phyloP scores from a whole-genome alignment of 2,888 invertebrate genomes.

The Sinohyriopsis cumingii region DNA sequence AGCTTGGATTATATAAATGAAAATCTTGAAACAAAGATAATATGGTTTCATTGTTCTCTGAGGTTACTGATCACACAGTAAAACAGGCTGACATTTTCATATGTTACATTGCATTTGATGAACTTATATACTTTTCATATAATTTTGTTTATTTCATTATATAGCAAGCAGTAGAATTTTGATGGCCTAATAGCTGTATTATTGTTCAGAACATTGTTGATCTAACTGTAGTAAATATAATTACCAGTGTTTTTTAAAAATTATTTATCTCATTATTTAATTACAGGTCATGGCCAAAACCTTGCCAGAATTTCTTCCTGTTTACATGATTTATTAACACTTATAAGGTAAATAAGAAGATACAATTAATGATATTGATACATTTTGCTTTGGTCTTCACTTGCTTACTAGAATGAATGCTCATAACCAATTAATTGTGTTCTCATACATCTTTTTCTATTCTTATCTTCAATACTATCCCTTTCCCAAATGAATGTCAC shows the following conservation, averaged over 20 bases:
- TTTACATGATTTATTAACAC: conserved; percentile 39
- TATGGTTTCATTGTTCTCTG: too few relatives aligned
- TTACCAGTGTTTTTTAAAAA: not conserved
- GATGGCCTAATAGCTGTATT: not conserved
- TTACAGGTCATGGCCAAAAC: conserved; percentile 39
- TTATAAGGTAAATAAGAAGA: conserved; percentile 43
- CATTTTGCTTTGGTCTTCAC: not conserved
- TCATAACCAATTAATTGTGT: too few relatives aligned
- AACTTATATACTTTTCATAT: not conserved
- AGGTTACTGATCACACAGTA: too few relatives aligned
- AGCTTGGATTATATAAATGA: too few relatives aligned
- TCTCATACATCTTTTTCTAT: too few relatives aligned
- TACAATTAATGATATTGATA: not conserved
- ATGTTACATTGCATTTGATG: too few relatives aligned
- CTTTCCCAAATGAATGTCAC: too few relatives aligned
- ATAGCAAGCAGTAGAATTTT: not conserved
- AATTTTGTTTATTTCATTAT: not conserved
- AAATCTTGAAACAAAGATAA: too few relatives aligned
- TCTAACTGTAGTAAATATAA: not conserved
- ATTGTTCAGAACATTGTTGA: not conserved
- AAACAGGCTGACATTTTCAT: too few relatives aligned
- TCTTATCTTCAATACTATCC: too few relatives aligned
- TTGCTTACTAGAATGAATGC: too few relatives aligned
- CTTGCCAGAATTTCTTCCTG: conserved; percentile 43
- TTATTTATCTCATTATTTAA: conserved; percentile 1